phyloP scores from a whole-genome alignment of 2,797 vertebrate species.

The Platyrinchus mystaceus region DNA sequence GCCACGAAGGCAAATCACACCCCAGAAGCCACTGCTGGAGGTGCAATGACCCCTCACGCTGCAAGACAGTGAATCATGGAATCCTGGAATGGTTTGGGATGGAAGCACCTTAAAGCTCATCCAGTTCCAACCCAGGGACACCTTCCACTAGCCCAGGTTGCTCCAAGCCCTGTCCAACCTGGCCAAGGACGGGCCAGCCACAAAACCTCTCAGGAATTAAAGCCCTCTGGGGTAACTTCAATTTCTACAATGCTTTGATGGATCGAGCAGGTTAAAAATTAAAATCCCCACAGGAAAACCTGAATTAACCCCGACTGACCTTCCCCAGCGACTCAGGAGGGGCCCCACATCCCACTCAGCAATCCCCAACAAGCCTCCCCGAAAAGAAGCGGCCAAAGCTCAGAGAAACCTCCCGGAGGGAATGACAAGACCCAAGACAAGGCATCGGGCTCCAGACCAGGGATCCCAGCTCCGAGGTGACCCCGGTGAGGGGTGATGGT shows the following conservation, averaged over 20 bases:
- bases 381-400: background rate
- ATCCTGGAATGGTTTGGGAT: background rate
- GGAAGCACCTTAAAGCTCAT: background rate
- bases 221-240: background rate
- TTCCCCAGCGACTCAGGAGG: background rate
- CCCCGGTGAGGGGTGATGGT: background rate
- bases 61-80: background rate
- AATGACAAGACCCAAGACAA: background rate
- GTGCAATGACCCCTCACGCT: accelerated
- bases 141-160: background rate
- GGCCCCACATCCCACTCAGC: background rate
- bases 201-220: background rate
- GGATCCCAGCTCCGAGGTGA: background rate
- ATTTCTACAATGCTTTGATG: background rate
- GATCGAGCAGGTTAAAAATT: background rate
- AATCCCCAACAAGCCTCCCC: background rate
- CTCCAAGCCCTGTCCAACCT: background rate
- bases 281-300: background rate
- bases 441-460: background rate
- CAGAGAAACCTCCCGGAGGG: background rate
- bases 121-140: background rate
- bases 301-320: background rate
- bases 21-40: background rate
- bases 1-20: background rate
- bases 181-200: background rate